Percentiles rank a stretch among this genome's conserved stretches.
phyloP scores from a whole-genome alignment of 2,888 invertebrate species.

The Hirtodrosophila histrioides region DNA sequence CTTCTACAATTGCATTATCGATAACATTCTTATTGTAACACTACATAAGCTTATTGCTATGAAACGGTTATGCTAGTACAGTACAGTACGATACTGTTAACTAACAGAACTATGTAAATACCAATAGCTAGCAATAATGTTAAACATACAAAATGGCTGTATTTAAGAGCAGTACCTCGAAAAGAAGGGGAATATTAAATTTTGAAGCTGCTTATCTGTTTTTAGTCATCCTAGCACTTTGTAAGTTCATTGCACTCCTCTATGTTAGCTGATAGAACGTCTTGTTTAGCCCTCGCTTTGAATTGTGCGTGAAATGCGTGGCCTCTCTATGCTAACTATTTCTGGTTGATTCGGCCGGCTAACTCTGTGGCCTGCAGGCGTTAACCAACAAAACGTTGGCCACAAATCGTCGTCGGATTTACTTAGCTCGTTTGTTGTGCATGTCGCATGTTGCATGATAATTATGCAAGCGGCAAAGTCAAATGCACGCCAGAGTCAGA shows the following conservation, averaged over 20 bases:
- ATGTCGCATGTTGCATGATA: slow-evolving; percentile 69
- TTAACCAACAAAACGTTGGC: slow-evolving; percentile 28
- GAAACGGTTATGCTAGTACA: too few relatives aligned
- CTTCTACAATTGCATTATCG: too few relatives aligned
- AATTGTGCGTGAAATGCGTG: slow-evolving; percentile 61
- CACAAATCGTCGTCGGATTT: slow-evolving; percentile 31
- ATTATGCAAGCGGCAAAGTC: slow-evolving; percentile 70
- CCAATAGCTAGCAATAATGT: too few relatives aligned
- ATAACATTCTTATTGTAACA: too few relatives aligned
- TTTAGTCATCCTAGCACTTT: background rate
- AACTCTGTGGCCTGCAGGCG: background rate
- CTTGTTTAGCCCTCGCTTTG: slow-evolving; percentile 26
- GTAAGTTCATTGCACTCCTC: too few relatives aligned
- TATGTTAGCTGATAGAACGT: background rate
- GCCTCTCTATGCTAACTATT: slow-evolving; percentile 9
- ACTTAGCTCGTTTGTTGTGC: background rate
- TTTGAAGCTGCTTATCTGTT: background rate
- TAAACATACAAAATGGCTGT: too few relatives aligned
- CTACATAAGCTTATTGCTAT: too few relatives aligned
- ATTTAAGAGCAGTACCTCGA: too few relatives aligned
- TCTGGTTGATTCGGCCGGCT: background rate
- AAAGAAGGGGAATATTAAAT: too few relatives aligned
- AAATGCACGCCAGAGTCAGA: slow-evolving; percentile 34
- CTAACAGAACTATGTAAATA: too few relatives aligned
- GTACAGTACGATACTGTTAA: too few relatives aligned